Percentiles rank a stretch among this genome's conserved stretches.
Evolutionary conservation across 2,888 invertebrate species (phyloP).

Genomic region (Agapostemon virescens): DNA sequence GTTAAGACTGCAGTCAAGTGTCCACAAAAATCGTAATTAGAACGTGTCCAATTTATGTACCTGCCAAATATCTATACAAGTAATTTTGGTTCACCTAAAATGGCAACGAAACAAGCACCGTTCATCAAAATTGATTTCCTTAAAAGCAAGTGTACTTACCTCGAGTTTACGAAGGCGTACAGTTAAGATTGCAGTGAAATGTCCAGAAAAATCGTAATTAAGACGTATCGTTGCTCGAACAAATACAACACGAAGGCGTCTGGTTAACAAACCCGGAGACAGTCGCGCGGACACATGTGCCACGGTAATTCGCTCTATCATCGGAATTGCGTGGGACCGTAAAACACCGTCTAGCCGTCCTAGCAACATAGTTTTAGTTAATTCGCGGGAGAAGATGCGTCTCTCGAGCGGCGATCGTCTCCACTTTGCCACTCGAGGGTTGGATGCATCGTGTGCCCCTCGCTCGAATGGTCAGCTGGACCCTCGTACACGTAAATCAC

Average conservation of each 20-base stretch:
- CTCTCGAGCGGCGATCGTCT: constrained; percentile 52
- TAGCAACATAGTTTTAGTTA: constrained; percentile 68
- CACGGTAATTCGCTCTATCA: constrained; percentile 50
- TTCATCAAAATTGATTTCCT: no score
- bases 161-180: no score
- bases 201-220: neutral
- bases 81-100: no score
- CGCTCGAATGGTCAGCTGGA: constrained; percentile 72
- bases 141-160: no score
- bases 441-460: constrained; percentile 53
- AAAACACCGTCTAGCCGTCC: constrained; percentile 72
- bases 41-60: no score
- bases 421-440: constrained; percentile 51
- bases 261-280: neutral
- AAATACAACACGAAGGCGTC: neutral
- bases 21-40: no score
- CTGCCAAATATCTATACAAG: no score
- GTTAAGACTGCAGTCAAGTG: no score
- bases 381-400: constrained; percentile 66
- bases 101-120: no score
- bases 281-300: neutral
- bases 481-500: constrained; percentile 77
- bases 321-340: constrained; percentile 56
- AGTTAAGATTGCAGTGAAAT: no score
- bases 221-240: neutral